Evolutionary conservation across 1,140 invertebrate genomes (phyloP).

Genomic region (Anoplophora glabripennis): DNA sequence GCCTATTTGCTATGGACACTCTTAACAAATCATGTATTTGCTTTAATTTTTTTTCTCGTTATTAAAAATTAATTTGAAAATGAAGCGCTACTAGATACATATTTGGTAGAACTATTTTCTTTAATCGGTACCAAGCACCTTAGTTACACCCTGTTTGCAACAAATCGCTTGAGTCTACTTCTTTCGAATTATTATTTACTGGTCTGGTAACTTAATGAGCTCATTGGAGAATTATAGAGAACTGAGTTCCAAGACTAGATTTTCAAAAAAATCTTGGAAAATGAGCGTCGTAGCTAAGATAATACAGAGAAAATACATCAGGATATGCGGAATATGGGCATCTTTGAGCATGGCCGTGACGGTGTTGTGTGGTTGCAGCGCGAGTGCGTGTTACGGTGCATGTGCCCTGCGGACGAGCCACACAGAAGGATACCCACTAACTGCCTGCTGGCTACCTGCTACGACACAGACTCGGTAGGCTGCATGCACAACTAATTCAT

Average conservation of each 20-base stretch:
- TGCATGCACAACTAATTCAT: slow-evolving; percentile 38
- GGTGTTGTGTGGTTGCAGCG: slow-evolving; percentile 53
- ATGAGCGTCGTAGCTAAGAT: background rate
- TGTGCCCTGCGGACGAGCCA: slow-evolving; percentile 49
- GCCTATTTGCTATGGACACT: no score
- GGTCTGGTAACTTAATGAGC: no score
- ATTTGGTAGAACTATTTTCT: no score
- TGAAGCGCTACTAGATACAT: no score
- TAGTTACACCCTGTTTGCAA: no score
- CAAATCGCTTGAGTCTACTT: no score
- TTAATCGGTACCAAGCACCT: no score
- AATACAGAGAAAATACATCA: slow-evolving; percentile 3
- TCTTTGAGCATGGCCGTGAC: slow-evolving; percentile 23
- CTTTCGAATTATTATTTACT: no score
- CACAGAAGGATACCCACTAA: slow-evolving; percentile 48
- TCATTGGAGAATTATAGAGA: background rate
- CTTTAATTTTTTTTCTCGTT: no score
- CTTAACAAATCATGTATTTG: no score
- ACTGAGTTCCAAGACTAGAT: background rate
- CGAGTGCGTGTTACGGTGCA: slow-evolving; percentile 54
- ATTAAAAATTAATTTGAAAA: no score
- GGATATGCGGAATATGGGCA: slow-evolving; percentile 4
- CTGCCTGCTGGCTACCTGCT: slow-evolving; percentile 45
- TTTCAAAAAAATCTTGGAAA: background rate
- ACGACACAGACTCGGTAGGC: slow-evolving; percentile 47